Evolutionary conservation across 2,797 vertebrate genomes (phyloP).

Genomic region (Kryptolebias ocellatus): DNA sequence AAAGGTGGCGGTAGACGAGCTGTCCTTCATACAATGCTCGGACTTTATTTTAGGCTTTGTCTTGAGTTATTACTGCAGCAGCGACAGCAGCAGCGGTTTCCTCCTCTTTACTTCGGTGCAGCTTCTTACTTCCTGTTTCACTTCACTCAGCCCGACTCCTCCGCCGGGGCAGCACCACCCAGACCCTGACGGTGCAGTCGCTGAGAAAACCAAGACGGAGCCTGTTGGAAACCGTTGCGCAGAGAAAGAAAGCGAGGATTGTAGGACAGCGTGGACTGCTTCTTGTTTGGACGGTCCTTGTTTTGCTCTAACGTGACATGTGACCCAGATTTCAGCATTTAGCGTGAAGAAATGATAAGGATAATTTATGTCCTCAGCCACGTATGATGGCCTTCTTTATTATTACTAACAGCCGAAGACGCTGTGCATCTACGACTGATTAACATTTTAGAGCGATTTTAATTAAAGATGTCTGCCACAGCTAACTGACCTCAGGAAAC

Average conservation of each 20-base stretch:
- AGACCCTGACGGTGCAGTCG: not conserved
- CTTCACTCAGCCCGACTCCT: not conserved
- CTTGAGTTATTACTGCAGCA: not conserved
- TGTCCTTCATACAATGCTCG: not conserved
- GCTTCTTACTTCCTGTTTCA: not conserved
- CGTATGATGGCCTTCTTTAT: too few relatives aligned
- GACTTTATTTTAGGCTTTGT: not conserved
- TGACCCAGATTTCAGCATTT: too few relatives aligned
- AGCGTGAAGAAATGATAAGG: too few relatives aligned
- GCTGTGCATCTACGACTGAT: too few relatives aligned
- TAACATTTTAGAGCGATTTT: too few relatives aligned
- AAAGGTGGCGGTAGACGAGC: too few relatives aligned
- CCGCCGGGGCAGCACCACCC: too few relatives aligned
- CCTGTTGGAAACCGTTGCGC: not conserved
- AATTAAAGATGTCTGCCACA: too few relatives aligned
- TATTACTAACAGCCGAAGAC: too few relatives aligned
- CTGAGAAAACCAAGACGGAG: not conserved
- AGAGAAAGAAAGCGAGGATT: slow-evolving; percentile 19
- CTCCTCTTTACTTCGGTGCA: not conserved
- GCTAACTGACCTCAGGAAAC: too few relatives aligned
- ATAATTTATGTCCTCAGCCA: too few relatives aligned
- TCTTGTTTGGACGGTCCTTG: not conserved
- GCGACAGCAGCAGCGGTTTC: not conserved
- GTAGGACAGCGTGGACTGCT: slow-evolving; percentile 23
- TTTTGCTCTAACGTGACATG: too few relatives aligned